Conservation (phyloP, 2,113 vertebrate genomes). For the Lepisosteus osseus region DNA sequence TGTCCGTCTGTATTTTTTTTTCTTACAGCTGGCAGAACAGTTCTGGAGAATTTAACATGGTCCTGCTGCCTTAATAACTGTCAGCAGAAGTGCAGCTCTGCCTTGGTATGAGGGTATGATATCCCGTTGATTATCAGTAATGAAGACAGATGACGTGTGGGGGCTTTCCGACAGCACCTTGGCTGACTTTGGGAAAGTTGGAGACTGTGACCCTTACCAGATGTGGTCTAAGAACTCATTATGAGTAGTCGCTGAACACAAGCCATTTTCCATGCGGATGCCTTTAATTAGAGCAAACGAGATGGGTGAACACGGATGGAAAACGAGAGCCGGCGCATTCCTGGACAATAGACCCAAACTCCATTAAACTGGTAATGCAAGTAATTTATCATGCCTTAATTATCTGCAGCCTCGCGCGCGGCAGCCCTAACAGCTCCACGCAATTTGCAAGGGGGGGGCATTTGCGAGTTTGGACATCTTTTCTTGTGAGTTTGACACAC, state of each 20-base stretch:
- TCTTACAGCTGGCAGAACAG: too few relatives aligned
- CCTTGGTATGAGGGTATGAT: too few relatives aligned
- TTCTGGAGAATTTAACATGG: too few relatives aligned
- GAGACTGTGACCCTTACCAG: slow-evolving; percentile 22
- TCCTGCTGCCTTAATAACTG: too few relatives aligned
- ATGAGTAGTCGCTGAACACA: slow-evolving; percentile 35
- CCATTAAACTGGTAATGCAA: slow-evolving; percentile 60
- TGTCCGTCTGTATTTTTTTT: too few relatives aligned
- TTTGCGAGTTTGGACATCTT: too few relatives aligned
- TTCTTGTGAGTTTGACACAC: too few relatives aligned
- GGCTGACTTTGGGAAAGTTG: slow-evolving; percentile 10
- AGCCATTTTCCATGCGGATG: slow-evolving; percentile 43
- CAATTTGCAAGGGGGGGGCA: too few relatives aligned
- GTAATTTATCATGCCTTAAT: slow-evolving; percentile 59
- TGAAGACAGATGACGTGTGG: too few relatives aligned
- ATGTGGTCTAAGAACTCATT: slow-evolving; percentile 41
- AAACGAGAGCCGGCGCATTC: slow-evolving; percentile 26
- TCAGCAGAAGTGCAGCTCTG: too few relatives aligned
- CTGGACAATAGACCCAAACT: slow-evolving; percentile 49
- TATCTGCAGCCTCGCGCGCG: slow-evolving; percentile 38
- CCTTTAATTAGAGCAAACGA: slow-evolving; percentile 53
- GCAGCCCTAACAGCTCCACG: not conserved
- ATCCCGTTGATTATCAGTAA: too few relatives aligned
- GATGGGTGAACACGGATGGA: slow-evolving; percentile 42
- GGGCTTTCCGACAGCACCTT: not conserved